Conservation (phyloP, 1,140 invertebrate genomes). For the Hesperophylax magnus region DNA sequence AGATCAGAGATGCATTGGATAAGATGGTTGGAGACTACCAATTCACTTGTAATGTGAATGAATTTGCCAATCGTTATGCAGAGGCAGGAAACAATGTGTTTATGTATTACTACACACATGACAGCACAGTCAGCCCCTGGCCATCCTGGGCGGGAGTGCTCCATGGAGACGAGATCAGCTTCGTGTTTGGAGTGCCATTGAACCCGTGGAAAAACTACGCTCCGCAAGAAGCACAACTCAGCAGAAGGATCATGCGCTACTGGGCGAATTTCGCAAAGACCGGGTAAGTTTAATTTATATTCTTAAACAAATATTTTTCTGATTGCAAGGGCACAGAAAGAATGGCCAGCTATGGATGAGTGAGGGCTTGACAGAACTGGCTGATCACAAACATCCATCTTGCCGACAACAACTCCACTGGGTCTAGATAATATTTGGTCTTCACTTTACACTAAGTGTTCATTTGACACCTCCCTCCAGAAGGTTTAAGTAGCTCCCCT, state of each 20-base stretch:
- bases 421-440: too few species aligned
- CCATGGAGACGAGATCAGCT: conserved; percentile 97
- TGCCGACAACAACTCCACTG: too few species aligned
- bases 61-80: conserved; percentile 90
- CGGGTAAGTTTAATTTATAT: conserved; percentile 82
- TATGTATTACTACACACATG: conserved; percentile 95
- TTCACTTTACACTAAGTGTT: too few species aligned
- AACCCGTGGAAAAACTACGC: conserved; percentile 85
- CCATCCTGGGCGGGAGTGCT: conserved; percentile 96
- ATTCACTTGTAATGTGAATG: conserved; percentile 96
- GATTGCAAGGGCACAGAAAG: too few species aligned
- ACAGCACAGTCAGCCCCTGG: conserved; percentile 90
- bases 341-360: too few species aligned
- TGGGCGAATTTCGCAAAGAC: conserved; percentile 97
- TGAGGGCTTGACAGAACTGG: too few species aligned
- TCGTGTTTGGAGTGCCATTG: conserved; percentile 93
- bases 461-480: too few species aligned
- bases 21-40: conserved; percentile 97
- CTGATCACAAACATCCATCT: too few species aligned
- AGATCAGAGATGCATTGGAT: conserved; percentile 88
- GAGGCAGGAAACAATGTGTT: conserved; percentile 91
- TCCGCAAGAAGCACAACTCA: conserved; percentile 84
- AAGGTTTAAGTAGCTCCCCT: too few species aligned
- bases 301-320: too few species aligned
- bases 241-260: conserved; percentile 91